Base-by-base conservation (phyloP, 2,888 invertebrate genomes). In the Fragum fragum region DNA sequence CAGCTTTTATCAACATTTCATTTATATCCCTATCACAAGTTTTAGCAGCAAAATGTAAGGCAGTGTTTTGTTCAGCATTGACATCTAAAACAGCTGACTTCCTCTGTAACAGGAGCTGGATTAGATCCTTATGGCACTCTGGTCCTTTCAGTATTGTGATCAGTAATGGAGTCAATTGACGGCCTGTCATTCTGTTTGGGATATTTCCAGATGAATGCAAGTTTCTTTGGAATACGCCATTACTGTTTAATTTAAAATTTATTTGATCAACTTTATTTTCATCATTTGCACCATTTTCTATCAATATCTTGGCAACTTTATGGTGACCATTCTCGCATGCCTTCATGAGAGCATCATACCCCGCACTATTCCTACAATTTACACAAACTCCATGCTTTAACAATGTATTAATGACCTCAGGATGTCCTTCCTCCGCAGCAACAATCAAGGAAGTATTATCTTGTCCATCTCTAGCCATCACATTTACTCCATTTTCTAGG, bases 281-380 rank as follows among this genome's bases (percentile, higher is more conserved):
- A 42, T 81, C 73, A 63, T 59, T 39, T 29, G 82, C 82, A 68
- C 82, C 81, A 61, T 76, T 63, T 39, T 83, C 69, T 14, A 85
- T 26, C 42, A 85, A 68, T 26, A 81, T 26, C 68, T 75, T 66
- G 14, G 83, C 82, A 21, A 82, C 73, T 16, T 75, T 70, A 11
- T 70, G 16, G 53, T 81, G 75, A 1, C 83, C 83, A 23, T 42
- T 57, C 36, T 80, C 78, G 68, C 85, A 85, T 26, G 82, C 82
- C 71, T 83, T 83, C 82, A 85, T 85, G 7, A 85, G 61, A 52
- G 85, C 72, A n/a, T 81, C 79, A 68, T 66, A 73, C 5, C 82
- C 80, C 53, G 63, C 61, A 52, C 63, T 73, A 47, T 85, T 85
- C 18, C 73, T 66, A 61, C 76, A 73, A 69, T 83, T 73, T 3